Evolutionary conservation across 2,797 vertebrate genomes (phyloP).

Genomic region (Lacerta bilineata): DNA sequence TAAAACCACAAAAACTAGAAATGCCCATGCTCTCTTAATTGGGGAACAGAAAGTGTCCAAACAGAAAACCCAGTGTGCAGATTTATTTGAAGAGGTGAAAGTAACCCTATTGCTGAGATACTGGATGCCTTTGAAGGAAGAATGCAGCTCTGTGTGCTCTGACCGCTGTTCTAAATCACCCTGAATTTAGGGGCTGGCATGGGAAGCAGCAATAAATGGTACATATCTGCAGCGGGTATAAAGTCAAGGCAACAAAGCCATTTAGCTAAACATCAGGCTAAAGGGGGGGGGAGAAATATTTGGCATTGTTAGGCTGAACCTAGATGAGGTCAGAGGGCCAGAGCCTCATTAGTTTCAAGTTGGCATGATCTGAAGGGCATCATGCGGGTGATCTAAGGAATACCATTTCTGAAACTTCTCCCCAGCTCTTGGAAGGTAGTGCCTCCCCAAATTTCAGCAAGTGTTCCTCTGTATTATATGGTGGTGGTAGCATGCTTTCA

Average conservation of each 20-base stretch:
- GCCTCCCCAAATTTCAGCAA: background rate
- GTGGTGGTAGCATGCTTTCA: background rate
- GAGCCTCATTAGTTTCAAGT: slow-evolving; percentile 1
- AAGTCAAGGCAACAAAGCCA: slow-evolving; percentile 40
- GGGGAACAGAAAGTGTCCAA: slow-evolving; percentile 12
- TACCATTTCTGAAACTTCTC: background rate
- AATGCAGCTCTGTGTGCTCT: slow-evolving; percentile 5
- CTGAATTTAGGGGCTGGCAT: background rate
- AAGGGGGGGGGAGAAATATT: slow-evolving; percentile 34
- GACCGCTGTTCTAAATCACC: background rate
- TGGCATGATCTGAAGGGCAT: background rate
- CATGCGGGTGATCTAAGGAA: background rate
- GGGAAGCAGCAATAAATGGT: slow-evolving; percentile 49
- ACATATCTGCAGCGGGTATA: slow-evolving; percentile 26
- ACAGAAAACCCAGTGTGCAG: background rate
- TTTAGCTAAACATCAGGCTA: slow-evolving; percentile 30
- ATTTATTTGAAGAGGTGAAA: background rate
- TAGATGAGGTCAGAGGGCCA: background rate
- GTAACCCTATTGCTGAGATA: slow-evolving; percentile 37
- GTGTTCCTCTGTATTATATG: background rate
- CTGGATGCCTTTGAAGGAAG: slow-evolving; percentile 39
- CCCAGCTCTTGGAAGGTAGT: background rate
- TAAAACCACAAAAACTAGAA: background rate
- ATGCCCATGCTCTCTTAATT: slow-evolving; percentile 7
- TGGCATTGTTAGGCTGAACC: slow-evolving; percentile 15